Conservation (phyloP, 2,888 invertebrate species). For the Rotaria magnacalcarata region DNA sequence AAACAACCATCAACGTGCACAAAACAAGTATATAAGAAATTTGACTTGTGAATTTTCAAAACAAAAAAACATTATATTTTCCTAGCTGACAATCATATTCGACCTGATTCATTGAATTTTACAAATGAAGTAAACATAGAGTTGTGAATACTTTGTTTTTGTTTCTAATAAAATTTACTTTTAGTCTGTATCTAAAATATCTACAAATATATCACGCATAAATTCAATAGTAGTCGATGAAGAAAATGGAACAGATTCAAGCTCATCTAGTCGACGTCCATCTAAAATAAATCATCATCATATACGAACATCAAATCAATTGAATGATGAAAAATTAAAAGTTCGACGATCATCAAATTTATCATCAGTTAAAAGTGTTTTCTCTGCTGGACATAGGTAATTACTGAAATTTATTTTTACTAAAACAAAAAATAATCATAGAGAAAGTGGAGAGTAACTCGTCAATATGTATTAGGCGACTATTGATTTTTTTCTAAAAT, state of each 20-base stretch:
- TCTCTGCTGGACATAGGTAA: constrained; percentile 44
- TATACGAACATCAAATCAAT: constrained; percentile 19
- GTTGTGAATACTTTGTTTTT: neutral
- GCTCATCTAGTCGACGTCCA: neutral
- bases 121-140: neutral
- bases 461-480: too few relatives aligned
- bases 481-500: too few relatives aligned
- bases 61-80: neutral
- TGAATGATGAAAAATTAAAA: constrained; percentile 36
- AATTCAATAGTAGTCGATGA: neutral
- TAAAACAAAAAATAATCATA: too few relatives aligned
- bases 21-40: neutral
- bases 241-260: neutral
- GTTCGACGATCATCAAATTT: neutral
- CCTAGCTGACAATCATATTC: neutral
- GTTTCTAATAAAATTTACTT: too few relatives aligned
- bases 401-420: too few relatives aligned
- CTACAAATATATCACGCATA: neutral
- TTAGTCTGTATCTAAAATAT: neutral
- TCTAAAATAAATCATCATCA: constrained; percentile 31
- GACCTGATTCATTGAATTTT: constrained; percentile 5
- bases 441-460: too few relatives aligned
- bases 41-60: too few relatives aligned
- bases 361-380: constrained; percentile 36
- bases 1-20: neutral